phyloP scores from a whole-genome alignment of 2,113 vertebrate genomes.

The Etheostoma spectabile region DNA sequence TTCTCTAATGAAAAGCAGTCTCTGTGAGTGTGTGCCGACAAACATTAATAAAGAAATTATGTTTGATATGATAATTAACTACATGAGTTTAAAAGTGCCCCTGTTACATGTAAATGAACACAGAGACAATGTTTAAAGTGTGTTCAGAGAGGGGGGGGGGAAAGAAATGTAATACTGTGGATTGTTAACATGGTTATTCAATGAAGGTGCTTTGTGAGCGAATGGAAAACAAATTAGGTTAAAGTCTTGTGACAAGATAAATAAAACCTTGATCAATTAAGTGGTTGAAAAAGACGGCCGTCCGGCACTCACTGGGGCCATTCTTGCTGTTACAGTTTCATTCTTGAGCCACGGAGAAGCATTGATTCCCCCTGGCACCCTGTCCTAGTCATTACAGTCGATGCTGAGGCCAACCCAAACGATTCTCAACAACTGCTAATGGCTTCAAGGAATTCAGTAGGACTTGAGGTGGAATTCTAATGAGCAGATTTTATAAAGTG shows the following conservation, averaged over 20 bases:
- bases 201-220: conserved; percentile 71
- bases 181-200: conserved; percentile 70
- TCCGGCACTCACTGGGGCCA: conserved; percentile 44
- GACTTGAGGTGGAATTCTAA: conserved; percentile 75
- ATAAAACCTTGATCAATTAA: conserved; percentile 81
- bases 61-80: conserved; percentile 74
- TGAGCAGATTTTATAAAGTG: conserved; percentile 75
- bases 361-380: conserved; percentile 78
- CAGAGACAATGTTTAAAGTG: conserved; percentile 37
- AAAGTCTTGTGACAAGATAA: conserved; percentile 78
- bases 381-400: conserved; percentile 74
- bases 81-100: conserved; percentile 46
- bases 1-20: conserved; percentile 53
- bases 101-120: conserved; percentile 48
- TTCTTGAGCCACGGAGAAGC: conserved; percentile 68
- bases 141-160: conserved; percentile 4
- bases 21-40: conserved; percentile 13
- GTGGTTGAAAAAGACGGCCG: conserved; percentile 68
- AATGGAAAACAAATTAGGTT: conserved; percentile 79
- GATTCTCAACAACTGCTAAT: conserved; percentile 75
- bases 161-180: conserved; percentile 22
- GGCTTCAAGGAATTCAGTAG: conserved; percentile 73
- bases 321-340: conserved; percentile 71
- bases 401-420: conserved; percentile 72
- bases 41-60: conserved; percentile 63